Evolutionary conservation across 2,113 vertebrate species (phyloP).

Genomic region (Ceuthmochares aereus): DNA sequence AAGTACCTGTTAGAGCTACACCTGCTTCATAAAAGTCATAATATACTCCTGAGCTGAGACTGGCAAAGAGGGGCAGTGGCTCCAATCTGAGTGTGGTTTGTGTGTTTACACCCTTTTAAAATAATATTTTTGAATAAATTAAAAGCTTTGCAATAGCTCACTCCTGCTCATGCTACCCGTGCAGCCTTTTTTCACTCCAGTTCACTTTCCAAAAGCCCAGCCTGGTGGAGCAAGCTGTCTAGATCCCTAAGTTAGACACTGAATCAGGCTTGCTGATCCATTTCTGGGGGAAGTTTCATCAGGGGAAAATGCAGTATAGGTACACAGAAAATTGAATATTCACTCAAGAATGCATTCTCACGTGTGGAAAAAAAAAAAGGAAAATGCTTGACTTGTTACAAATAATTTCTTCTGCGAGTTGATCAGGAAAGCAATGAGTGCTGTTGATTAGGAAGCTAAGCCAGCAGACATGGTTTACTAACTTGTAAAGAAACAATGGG

Average conservation of each 20-base stretch:
- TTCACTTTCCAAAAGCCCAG: background rate
- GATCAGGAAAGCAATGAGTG: background rate
- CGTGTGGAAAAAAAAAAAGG: background rate
- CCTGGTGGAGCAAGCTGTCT: background rate
- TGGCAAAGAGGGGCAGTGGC: background rate
- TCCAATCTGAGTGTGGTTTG: background rate
- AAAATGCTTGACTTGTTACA: background rate
- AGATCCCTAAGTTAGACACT: background rate
- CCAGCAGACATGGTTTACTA: background rate
- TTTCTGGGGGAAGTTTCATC: background rate
- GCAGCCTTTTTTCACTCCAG: background rate
- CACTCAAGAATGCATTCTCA: accelerated
- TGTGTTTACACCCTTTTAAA: background rate
- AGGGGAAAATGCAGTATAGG: background rate
- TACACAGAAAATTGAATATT: background rate
- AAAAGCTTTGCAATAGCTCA: background rate
- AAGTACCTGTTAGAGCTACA: background rate
- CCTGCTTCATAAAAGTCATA: background rate
- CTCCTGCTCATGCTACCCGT: background rate
- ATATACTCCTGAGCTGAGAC: background rate
- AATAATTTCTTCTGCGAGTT: background rate
- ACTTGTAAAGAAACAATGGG: background rate
- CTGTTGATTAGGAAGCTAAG: background rate
- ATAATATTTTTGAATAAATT: background rate
- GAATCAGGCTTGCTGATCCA: background rate